Evolutionary conservation across 2,113 vertebrate genomes (phyloP).

Genomic region (Formicarius rufipectus): DNA sequence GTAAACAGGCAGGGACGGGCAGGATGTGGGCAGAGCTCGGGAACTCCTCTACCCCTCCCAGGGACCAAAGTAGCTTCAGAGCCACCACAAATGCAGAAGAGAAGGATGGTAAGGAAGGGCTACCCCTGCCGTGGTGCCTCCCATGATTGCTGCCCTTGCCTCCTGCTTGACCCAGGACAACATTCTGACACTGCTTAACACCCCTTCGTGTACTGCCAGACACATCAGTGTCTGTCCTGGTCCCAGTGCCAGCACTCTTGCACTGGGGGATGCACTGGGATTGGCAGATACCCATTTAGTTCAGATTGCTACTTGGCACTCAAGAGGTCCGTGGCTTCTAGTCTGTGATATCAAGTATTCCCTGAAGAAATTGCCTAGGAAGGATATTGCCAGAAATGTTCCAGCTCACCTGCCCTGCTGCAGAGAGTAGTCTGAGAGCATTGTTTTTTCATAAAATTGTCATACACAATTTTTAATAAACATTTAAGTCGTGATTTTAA

Average conservation of each 20-base stretch:
- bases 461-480: neutral
- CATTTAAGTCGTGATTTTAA: neutral
- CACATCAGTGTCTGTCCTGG: neutral
- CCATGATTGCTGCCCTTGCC: neutral
- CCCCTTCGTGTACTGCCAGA: neutral
- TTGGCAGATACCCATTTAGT: neutral
- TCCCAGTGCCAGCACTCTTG: accelerated
- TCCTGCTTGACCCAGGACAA: neutral
- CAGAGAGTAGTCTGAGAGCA: neutral
- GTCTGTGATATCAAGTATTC: neutral
- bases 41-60: constrained; percentile 41
- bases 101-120: neutral
- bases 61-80: constrained; percentile 52
- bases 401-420: neutral
- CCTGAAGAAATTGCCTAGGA: neutral
- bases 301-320: neutral
- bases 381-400: neutral
- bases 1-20: constrained; percentile 46
- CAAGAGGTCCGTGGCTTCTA: neutral
- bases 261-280: neutral
- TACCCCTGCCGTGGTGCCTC: neutral
- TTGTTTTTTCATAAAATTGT: neutral
- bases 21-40: constrained; percentile 60
- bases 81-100: constrained; percentile 11
- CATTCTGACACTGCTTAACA: neutral